Evolutionary conservation across 2,888 invertebrate species (phyloP), one percentile per base, ranked within the genome.

Genomic region (Oxytorus armatus): DNA sequence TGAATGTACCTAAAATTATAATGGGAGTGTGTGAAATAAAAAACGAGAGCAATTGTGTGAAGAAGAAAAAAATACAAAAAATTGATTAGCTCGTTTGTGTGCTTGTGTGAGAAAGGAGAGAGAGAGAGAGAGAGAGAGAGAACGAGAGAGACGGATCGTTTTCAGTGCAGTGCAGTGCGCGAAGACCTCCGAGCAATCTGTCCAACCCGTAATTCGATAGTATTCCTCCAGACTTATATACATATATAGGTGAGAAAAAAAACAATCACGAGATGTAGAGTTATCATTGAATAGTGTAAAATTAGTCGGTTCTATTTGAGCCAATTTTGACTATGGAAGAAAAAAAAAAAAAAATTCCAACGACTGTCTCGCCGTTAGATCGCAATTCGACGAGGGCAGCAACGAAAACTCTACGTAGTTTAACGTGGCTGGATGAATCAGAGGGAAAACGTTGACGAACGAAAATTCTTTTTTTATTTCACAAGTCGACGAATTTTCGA

Each of bases 151-250:
- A 83, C 82, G 80, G 76, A 79, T 84, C 82, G 86, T 86, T 80
- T 84, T 85, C 69, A 78, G 74, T 72, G 61, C 69, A 70, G 76
- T 79, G 79, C 77, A 77, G 80, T 84, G 85, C 83, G 85, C 86
- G 85, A 77, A 69, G 59, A 87, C 85, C 86, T 86, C 87, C 86
- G 87, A 89, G 86, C 87, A 90, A 91, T 91, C 91, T 90, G 91
- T 91, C 91, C 91, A 90, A 89, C 85, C 88, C 87, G 88, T 91
- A 90, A 89, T 88, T 89, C 87, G 88, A 88, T 91, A 91, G 90
- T 91, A 91, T 90, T 90, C 88, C 89, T 89, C 85, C 88, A 90
- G 42, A 81, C 84, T 88, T 90, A 88, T 90, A 88, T 89, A 86
- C 80, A 88, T 86, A 83, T 87, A 82, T 87, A 85, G 76, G 68